Conservation (phyloP, 2,797 vertebrate genomes). For the Poecilia velifera region DNA sequence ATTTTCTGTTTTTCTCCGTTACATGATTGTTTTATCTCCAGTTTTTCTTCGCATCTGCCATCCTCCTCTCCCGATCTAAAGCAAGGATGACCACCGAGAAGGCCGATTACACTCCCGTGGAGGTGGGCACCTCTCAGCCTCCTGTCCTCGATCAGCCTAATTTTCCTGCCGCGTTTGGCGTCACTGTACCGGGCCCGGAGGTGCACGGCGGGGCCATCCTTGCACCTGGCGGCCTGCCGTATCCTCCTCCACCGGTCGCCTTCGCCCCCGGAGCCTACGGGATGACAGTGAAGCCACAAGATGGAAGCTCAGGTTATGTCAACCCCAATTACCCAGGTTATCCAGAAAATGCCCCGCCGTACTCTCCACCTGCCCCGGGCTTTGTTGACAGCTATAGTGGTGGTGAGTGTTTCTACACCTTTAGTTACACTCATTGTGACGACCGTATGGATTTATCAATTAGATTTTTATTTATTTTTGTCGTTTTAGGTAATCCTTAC, state of each 20-base stretch:
- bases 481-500: conserved; percentile 73
- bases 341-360: conserved; percentile 18
- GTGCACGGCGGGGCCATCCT: conserved; percentile 25
- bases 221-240: conserved; percentile 37
- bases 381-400: conserved; percentile 7
- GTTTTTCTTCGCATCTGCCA: neutral
- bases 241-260: conserved; percentile 50
- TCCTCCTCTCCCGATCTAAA: conserved; percentile 16
- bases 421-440: neutral
- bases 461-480: conserved; percentile 21
- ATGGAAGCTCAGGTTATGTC: conserved; percentile 34
- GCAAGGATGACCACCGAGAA: conserved; percentile 60
- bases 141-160: conserved; percentile 10
- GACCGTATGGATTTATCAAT: neutral
- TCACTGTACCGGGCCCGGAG: conserved; percentile 8
- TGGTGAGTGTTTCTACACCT: conserved; percentile 22
- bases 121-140: conserved; percentile 17
- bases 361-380: conserved; percentile 40
- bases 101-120: conserved; percentile 21
- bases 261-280: conserved; percentile 50
- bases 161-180: conserved; percentile 40
- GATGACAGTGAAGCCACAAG: conserved; percentile 12
- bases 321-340: conserved; percentile 28
- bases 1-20: neutral
- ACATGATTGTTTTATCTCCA: neutral